Percentiles rank a stretch among this genome's conserved stretches.
These are phyloP conservation scores for Andrena hattorfiana DNA, from an alignment of 2,888 invertebrate genomes.

Conservation along the genomic window DNA sequence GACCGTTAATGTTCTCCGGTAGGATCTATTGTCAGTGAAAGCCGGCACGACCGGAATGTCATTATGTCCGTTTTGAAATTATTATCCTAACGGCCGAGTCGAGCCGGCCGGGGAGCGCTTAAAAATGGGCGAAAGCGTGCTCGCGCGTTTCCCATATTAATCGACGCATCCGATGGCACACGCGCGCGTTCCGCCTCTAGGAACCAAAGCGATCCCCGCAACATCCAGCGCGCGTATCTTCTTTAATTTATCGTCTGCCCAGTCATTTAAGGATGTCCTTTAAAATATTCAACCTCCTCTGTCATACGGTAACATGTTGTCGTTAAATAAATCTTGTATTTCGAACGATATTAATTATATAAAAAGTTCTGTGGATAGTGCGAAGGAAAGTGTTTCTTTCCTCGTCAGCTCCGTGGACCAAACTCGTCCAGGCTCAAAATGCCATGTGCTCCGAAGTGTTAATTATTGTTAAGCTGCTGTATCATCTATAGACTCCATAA, in stretches of 20 bases:
- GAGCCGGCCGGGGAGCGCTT: conserved; percentile 58
- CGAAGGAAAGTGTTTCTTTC: too few relatives aligned
- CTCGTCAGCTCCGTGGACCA: not conserved
- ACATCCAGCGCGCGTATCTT: too few relatives aligned
- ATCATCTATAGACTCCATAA: conserved; percentile 18
- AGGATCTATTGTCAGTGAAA: conserved; percentile 68
- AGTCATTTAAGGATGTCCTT: not conserved
- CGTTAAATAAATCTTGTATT: too few relatives aligned
- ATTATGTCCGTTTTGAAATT: conserved; percentile 71
- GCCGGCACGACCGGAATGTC: conserved; percentile 68
- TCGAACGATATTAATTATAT: too few relatives aligned
- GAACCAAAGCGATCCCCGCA: not conserved
- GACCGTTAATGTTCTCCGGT: conserved; percentile 68
- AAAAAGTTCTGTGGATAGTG: too few relatives aligned
- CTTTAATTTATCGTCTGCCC: not conserved
- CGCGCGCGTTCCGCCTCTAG: conserved; percentile 4
- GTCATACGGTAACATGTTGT: too few relatives aligned
- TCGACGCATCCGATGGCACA: conserved; percentile 28
- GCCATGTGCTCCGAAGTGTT: not conserved
- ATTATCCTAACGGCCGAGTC: conserved; percentile 70
- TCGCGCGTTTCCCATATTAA: conserved; percentile 69
- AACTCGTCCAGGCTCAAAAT: too few relatives aligned
- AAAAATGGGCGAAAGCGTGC: conserved; percentile 66
- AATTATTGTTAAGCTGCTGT: not conserved
- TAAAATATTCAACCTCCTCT: too few relatives aligned